Percentiles rank a stretch among this genome's conserved stretches.
Conservation (phyloP, 2,113 vertebrate genomes). For the Oncorhynchus mykiss region DNA sequence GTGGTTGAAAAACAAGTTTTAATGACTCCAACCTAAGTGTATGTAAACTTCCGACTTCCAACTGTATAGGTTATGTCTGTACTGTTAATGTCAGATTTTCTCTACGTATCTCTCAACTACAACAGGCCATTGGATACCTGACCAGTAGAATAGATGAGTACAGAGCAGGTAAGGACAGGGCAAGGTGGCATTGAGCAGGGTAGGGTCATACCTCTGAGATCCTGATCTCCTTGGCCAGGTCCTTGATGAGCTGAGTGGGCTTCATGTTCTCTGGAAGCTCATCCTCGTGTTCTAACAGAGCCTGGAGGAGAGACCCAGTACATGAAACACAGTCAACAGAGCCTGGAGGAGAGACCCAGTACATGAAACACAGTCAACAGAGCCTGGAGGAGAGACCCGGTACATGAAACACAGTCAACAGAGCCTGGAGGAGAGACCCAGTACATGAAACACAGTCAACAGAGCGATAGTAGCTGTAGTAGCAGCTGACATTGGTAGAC, state of each 20-base stretch:
- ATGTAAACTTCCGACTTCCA: too few species aligned
- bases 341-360: neutral
- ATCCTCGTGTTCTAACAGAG: conserved; percentile 94
- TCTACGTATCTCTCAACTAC: too few species aligned
- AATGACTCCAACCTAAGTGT: too few species aligned
- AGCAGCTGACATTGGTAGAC: neutral
- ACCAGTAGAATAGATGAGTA: too few species aligned
- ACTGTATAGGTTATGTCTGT: too few species aligned
- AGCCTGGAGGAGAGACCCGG: neutral
- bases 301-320: conserved; percentile 66
- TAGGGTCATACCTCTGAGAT: conserved; percentile 86
- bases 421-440: neutral
- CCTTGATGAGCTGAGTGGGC: conserved; percentile 97
- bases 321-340: neutral
- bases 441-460: neutral
- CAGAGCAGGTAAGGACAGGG: too few species aligned
- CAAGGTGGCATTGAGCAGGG: conserved; percentile 1
- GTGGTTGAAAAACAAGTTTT: too few species aligned
- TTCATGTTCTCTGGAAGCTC: conserved; percentile 98
- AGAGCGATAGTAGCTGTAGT: neutral
- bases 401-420: neutral
- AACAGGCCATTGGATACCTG: too few species aligned
- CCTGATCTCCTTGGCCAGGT: conserved; percentile 98
- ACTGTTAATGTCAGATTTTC: too few species aligned
- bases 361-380: neutral